Base-by-base conservation (phyloP, 2,113 vertebrate species). In the Capreolus pygargus region DNA sequence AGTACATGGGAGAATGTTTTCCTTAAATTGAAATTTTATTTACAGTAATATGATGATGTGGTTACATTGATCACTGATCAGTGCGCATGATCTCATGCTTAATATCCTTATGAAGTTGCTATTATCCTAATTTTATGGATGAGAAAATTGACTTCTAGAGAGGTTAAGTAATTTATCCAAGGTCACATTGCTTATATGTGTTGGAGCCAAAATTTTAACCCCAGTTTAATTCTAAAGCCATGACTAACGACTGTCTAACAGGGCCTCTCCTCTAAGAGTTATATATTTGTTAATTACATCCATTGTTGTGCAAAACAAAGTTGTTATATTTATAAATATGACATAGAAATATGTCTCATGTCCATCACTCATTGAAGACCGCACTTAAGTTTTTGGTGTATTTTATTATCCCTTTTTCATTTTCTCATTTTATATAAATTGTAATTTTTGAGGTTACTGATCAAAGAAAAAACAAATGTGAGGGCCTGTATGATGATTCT, bases 391-490 rank as follows among this genome's bases (percentile, higher is more conserved):
- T 64, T 67, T 70, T 52, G 43, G 10, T 96, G 19, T 39, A 54
- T 81, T 97, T 55, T 92, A 89, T 88, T 95, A 33, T 57, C 45
- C 45, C 79, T 95, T 86, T 39, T 11, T 33, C 4, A 30, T 82
- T 95, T 78, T 93, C 57, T 47, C 15, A 36, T 64, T 87, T 86
- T 83, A 55, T 79, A 7, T 92, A 95, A 96, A 95, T 74, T 33
- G 0, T 74, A 47, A 67, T 47, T 87, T 94, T 97, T 98, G 96
- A 90, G 1, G 2, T 98, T 97, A 95, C 61, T 96, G 82, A 93
- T 97, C 93, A 64, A 36, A 89, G 78, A 89, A 58, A 64, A 94
- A 95, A 89, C 74, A 97, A 98, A 91, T 2, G 17, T 76, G 25
- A 21, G 4, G 7, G 55, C n/a, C 92, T 67, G 27, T 52, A 45